A percentile compares a stretch with the other conserved stretches of the same genome.
phyloP scores from a whole-genome alignment of 2,797 vertebrate species.

The Hydrolagus colliei region DNA sequence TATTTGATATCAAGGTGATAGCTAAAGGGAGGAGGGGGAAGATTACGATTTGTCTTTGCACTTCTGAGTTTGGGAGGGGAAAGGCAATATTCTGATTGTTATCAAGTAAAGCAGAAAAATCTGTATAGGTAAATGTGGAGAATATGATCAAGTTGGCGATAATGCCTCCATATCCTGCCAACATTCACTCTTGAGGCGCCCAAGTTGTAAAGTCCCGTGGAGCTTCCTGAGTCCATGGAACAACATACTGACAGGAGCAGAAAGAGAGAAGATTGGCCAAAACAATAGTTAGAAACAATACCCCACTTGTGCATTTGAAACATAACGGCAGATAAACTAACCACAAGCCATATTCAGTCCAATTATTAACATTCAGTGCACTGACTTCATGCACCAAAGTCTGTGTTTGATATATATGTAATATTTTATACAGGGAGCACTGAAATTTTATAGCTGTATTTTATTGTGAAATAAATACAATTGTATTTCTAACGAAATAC shows the following conservation, averaged over 20 bases:
- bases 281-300: background rate
- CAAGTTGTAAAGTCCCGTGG: too few species aligned
- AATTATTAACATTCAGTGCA: background rate
- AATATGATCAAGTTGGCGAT: too few species aligned
- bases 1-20: too few species aligned
- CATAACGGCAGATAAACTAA: background rate
- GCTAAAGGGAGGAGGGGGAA: too few species aligned
- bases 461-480: background rate
- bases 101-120: too few species aligned
- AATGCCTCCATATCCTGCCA: too few species aligned
- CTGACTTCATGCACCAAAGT: background rate
- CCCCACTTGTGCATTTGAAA: background rate
- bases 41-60: too few species aligned
- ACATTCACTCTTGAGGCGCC: too few species aligned
- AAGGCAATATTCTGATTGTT: too few species aligned
- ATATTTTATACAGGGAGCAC: background rate
- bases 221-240: too few species aligned
- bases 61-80: too few species aligned
- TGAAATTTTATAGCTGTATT: constrained; percentile 6
- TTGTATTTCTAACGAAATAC: background rate
- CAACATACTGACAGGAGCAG: background rate
- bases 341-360: background rate
- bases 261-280: background rate
- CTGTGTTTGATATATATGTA: background rate
- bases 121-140: too few species aligned